Conservation (phyloP, 2,888 invertebrate species). For the Hipparchia semele region DNA sequence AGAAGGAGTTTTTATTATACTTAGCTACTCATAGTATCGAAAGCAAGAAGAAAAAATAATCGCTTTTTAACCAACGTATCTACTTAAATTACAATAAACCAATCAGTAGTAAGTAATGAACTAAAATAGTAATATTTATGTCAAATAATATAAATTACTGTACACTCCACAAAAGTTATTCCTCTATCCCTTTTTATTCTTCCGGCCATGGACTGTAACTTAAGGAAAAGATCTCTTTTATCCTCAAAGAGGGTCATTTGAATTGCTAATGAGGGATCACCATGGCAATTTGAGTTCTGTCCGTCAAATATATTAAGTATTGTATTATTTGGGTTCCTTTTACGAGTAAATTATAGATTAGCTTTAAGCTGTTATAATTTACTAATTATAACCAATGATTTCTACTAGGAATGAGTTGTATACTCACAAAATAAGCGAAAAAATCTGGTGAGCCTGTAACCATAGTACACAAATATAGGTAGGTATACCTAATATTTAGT, state of each 20-base stretch:
- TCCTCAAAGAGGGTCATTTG: slow-evolving; percentile 47
- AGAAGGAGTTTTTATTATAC: no score
- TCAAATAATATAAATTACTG: neutral
- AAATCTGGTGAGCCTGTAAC: no score
- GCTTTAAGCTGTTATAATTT: no score
- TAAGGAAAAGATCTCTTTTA: slow-evolving; percentile 44
- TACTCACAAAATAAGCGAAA: no score
- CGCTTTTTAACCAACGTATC: no score
- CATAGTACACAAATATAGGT: no score
- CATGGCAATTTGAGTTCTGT: slow-evolving; percentile 43
- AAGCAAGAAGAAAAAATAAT: no score
- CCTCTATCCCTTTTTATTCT: slow-evolving; percentile 16
- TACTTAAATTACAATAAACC: no score
- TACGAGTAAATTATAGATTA: neutral
- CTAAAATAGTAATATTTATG: neutral
- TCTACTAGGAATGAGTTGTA: no score
- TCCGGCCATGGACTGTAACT: slow-evolving; percentile 46
- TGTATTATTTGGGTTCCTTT: neutral
- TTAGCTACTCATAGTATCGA: no score
- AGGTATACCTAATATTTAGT: no score
- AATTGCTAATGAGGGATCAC: slow-evolving; percentile 48
- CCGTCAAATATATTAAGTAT: slow-evolving; percentile 37
- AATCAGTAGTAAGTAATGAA: neutral
- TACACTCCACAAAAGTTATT: slow-evolving; percentile 30
- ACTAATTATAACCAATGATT: no score